Evolutionary conservation across 2,888 invertebrate species (phyloP), one percentile per base, ranked within the genome.

Genomic region (Drosophila infuscata): DNA sequence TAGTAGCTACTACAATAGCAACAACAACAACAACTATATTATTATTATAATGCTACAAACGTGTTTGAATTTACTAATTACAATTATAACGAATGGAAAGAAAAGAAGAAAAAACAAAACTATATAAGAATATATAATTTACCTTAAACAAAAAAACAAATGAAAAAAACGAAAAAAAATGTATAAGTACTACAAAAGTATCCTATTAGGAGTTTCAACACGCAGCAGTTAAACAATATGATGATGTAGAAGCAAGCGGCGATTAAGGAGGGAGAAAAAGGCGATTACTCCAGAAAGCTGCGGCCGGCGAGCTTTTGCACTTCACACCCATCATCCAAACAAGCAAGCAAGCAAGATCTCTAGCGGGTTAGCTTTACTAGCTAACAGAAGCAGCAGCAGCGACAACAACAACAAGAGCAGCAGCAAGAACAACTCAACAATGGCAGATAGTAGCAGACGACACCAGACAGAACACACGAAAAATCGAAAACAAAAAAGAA

Each of bases 1-100:
- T 65, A 79, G 77, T 71, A 71, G 71, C 79, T 75, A 70, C 77
- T 69, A 79, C 79, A 85, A 76, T 72, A 72, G 57, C 73, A 79
- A 80, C 69, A 82, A 74, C 71, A 76, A 77, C 69, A 81, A 67
- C 38, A 29, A 56, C 77, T 76, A 79, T 54, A 67, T 67, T 76
- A 79, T 82, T 81, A 85, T 72, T 75, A 88, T 85, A 71, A 83
- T 86, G 89, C 85, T 85, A 87, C 87, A 77, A 81, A 83, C 82
- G 88, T 88, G 88, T 88, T 88, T 88, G 85, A 88, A 88, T 88
- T 88, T 88, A 88, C 85, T 89, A 89, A 89, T 84, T 86, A 89
- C 84, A 79, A 87, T 83, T 89, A 85, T 83, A 88, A 88, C 81
- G 67, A 84, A 83, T 75, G 84, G 67, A 79, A 82, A 70, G 74